A percentile compares a stretch with the other conserved stretches of the same genome.
Conservation (phyloP, 2,797 vertebrate species). For the Prionace glauca region DNA sequence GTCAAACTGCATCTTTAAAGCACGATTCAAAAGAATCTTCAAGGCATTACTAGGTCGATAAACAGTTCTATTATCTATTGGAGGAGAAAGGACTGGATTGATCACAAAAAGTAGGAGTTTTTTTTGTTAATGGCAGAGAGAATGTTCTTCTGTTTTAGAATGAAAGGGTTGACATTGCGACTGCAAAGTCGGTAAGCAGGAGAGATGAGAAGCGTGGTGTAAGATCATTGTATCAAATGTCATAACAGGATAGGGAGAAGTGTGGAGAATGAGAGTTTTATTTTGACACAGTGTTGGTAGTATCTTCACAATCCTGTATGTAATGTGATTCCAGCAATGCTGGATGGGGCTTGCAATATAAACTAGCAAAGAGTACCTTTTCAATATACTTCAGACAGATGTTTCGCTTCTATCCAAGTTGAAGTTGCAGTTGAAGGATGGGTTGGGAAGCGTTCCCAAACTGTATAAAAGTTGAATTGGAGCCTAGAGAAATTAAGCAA, state of each 20-base stretch:
- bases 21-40: background rate
- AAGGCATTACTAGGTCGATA: background rate
- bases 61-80: background rate
- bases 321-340: background rate
- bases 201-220: background rate
- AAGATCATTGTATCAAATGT: background rate
- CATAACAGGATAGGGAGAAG: background rate
- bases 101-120: background rate
- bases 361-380: slow-evolving; percentile 2
- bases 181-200: background rate
- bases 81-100: background rate
- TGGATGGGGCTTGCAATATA: slow-evolving; percentile 8
- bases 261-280: background rate
- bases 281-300: background rate
- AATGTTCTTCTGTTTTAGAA: background rate
- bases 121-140: background rate
- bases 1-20: background rate
- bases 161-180: background rate
- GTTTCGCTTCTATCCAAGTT: background rate
- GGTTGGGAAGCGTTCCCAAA: background rate
- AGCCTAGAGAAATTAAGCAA: background rate
- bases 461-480: background rate
- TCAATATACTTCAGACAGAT: background rate
- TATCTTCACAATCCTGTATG: background rate
- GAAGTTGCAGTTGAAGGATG: background rate